Conservation (phyloP, 2,113 vertebrate species). For the Lepus americanus region DNA sequence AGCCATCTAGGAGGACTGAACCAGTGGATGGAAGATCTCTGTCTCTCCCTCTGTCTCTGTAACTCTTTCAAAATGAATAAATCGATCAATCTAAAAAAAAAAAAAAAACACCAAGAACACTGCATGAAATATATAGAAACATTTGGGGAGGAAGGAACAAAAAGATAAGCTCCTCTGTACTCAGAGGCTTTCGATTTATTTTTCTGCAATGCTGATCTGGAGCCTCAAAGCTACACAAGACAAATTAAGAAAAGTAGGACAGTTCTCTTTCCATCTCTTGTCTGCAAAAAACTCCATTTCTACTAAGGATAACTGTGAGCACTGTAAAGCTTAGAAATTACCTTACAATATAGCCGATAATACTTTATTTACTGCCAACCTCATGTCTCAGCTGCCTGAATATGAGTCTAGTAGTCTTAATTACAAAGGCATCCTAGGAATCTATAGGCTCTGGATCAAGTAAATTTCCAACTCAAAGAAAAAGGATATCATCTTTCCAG, state of each 20-base stretch:
- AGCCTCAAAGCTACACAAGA: slow-evolving; percentile 48
- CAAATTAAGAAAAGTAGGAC: slow-evolving; percentile 16
- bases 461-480: slow-evolving; percentile 34
- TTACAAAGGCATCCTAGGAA: slow-evolving; percentile 18
- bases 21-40: too few species aligned
- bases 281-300: slow-evolving; percentile 42
- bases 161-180: slow-evolving; percentile 22
- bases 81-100: not conserved
- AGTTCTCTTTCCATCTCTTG: not conserved
- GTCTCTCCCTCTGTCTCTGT: too few species aligned
- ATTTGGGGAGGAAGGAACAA: not conserved
- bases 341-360: not conserved
- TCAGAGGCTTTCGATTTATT: not conserved
- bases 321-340: slow-evolving; percentile 45
- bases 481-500: slow-evolving; percentile 37
- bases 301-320: slow-evolving; percentile 27
- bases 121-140: not conserved
- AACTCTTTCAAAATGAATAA: too few species aligned
- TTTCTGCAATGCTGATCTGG: slow-evolving; percentile 22
- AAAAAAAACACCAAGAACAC: not conserved
- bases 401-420: slow-evolving; percentile 10
- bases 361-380: not conserved
- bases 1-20: too few species aligned
- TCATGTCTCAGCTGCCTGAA: not conserved
- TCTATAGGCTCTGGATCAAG: slow-evolving; percentile 45